phyloP scores from a whole-genome alignment of 1,140 invertebrate species.

The Micrasema minimum region DNA sequence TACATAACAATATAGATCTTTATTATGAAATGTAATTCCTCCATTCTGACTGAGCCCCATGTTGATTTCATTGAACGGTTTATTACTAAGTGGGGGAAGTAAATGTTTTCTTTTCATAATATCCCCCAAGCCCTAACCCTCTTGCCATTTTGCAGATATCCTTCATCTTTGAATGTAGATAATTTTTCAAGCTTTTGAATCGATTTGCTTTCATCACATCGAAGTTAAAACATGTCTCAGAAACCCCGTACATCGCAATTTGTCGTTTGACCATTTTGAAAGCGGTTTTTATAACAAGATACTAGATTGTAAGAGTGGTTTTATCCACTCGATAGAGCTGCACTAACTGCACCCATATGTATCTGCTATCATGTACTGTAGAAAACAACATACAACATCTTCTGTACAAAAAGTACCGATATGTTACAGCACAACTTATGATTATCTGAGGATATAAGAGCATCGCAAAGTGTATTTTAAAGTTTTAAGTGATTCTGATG shows the following conservation, averaged over 20 bases:
- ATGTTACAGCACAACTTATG: too few species aligned
- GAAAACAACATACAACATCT: too few species aligned
- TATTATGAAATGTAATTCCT: too few species aligned
- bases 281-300: slow-evolving; percentile 12
- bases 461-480: too few species aligned
- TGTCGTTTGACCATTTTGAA: slow-evolving; percentile 28
- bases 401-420: too few species aligned
- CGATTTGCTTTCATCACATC: neutral
- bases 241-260: neutral
- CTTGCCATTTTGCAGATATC: too few species aligned
- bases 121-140: neutral
- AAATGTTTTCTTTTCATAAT: neutral
- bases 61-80: neutral
- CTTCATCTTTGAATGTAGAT: too few species aligned
- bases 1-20: too few species aligned
- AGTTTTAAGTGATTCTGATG: neutral
- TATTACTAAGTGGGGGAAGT: neutral
- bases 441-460: too few species aligned
- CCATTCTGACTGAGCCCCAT: too few species aligned
- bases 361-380: too few species aligned
- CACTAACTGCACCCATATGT: slow-evolving; percentile 4
- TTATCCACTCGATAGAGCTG: neutral
- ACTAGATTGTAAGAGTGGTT: slow-evolving; percentile 11
- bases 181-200: neutral
- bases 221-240: too few species aligned